phyloP scores from a whole-genome alignment of 1,140 invertebrate genomes.

The Macrobrachium nipponense region DNA sequence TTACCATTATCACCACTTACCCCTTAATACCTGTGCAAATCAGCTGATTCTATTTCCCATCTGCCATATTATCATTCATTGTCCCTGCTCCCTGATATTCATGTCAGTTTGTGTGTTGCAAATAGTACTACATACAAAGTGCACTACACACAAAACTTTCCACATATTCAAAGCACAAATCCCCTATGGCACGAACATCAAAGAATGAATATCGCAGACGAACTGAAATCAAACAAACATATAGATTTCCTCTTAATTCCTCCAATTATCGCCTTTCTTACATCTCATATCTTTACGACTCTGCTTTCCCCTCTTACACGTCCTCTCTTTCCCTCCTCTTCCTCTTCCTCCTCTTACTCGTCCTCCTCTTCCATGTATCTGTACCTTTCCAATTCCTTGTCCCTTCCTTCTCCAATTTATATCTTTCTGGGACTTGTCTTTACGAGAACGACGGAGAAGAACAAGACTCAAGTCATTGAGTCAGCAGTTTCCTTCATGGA shows the following conservation, averaged over 20 bases:
- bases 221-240: neutral
- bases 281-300: no score
- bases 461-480: no score
- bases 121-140: no score
- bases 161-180: no score
- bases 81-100: no score
- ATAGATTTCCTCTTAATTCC: neutral
- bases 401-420: neutral
- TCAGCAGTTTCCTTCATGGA: no score
- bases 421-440: neutral
- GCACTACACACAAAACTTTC: no score
- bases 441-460: neutral
- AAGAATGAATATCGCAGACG: neutral
- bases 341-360: slow-evolving; percentile 9
- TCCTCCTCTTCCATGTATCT: neutral
- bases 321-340: neutral
- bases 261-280: no score
- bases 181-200: no score
- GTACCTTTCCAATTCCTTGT: neutral
- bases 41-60: no score
- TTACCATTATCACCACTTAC: neutral
- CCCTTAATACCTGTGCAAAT: neutral
- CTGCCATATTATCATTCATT: neutral
- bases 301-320: neutral
- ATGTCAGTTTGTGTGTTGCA: no score